These are phyloP conservation scores for Zaprionus gabonicus DNA, from an alignment of 1,140 invertebrate genomes.

Conservation along the genomic window DNA sequence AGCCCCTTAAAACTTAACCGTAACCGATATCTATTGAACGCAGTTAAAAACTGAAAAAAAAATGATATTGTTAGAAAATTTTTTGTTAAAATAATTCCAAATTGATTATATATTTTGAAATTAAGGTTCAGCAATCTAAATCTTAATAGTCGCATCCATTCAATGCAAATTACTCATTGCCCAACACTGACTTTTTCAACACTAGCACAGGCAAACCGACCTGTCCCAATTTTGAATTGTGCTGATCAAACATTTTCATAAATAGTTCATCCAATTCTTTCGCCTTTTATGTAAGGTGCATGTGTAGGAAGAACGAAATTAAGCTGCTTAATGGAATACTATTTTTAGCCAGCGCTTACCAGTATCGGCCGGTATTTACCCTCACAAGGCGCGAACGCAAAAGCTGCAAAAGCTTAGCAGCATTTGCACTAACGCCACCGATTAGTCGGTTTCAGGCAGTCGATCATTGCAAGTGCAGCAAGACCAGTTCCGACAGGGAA, in stretches of 20 bases:
- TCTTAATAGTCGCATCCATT: neutral
- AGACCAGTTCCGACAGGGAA: neutral
- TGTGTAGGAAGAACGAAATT: slow-evolving; percentile 6
- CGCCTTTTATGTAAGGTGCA: slow-evolving; percentile 16
- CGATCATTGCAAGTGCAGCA: slow-evolving; percentile 23
- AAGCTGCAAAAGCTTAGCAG: slow-evolving; percentile 48
- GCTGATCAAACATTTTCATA: slow-evolving; percentile 34
- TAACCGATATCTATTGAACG: neutral
- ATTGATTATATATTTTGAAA: neutral
- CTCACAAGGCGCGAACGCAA: slow-evolving; percentile 15
- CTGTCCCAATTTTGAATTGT: slow-evolving; percentile 38
- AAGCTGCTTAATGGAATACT: slow-evolving; percentile 49
- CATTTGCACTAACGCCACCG: slow-evolving; percentile 29
- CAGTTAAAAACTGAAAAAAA: no score
- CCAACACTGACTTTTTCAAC: slow-evolving; percentile 13
- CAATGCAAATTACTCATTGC: neutral
- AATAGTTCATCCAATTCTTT: slow-evolving; percentile 28
- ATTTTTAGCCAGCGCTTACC: slow-evolving; percentile 37
- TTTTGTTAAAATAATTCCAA: no score
- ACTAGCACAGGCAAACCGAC: slow-evolving; percentile 25
- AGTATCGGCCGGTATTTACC: slow-evolving; percentile 42
- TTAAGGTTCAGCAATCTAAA: neutral
- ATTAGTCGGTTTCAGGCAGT: slow-evolving; percentile 37
- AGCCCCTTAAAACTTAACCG: neutral
- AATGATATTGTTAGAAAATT: no score